These are phyloP conservation scores for Steinernema scapterisci DNA, from an alignment of 2,888 invertebrate species.

Conservation along the genomic window DNA sequence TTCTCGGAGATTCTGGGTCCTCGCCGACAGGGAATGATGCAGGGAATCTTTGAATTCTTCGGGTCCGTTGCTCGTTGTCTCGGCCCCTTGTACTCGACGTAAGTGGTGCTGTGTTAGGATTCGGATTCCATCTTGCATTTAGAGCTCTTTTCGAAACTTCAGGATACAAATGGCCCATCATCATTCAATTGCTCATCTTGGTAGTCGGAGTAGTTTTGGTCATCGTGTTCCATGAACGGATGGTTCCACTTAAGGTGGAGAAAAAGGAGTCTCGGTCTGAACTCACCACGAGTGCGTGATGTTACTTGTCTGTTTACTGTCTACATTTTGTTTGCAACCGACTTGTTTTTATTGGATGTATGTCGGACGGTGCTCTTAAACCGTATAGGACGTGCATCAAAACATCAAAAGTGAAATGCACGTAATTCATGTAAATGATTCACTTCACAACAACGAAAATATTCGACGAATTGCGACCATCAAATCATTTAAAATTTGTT, in stretches of 20 bases:
- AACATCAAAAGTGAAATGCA: too few relatives aligned
- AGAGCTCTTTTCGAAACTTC: constrained; percentile 4
- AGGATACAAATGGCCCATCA: constrained; percentile 15
- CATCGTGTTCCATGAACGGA: not conserved
- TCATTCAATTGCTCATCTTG: not conserved
- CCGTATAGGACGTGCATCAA: too few relatives aligned
- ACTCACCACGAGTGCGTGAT: not conserved
- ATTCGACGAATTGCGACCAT: too few relatives aligned
- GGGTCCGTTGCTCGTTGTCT: constrained; percentile 41
- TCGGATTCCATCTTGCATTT: too few relatives aligned
- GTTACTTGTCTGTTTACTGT: not conserved
- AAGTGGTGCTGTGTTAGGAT: too few relatives aligned
- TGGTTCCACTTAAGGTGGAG: not conserved
- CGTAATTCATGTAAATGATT: too few relatives aligned
- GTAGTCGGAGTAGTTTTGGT: not conserved
- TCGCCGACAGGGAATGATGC: constrained; percentile 45
- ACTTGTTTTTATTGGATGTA: too few relatives aligned
- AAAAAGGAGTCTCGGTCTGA: not conserved
- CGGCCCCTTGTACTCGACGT: constrained; percentile 42
- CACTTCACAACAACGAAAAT: too few relatives aligned
- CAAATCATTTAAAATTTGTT: too few relatives aligned
- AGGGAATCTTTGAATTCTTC: constrained; percentile 41
- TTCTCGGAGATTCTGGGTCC: constrained; percentile 49
- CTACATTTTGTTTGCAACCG: too few relatives aligned
- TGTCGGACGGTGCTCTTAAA: too few relatives aligned